A percentile compares a stretch with the other conserved stretches of the same genome.
These are phyloP conservation scores for Trematomus loennbergii DNA, from an alignment of 2,113 vertebrate genomes.

Conservation along the genomic window DNA sequence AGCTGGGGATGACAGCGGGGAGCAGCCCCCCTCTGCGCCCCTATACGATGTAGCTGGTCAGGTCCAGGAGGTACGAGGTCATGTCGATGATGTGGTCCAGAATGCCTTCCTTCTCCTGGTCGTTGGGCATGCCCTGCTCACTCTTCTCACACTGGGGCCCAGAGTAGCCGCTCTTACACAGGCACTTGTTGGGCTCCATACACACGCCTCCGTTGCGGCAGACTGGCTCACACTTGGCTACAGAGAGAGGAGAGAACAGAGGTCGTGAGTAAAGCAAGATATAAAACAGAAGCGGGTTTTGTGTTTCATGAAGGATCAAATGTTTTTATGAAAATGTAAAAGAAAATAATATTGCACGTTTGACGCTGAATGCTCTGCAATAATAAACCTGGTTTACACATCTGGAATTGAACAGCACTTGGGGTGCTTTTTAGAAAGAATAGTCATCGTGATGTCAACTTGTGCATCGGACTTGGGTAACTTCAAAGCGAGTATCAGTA, in stretches of 20 bases:
- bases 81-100: conserved; percentile 98
- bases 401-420: no score
- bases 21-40: conserved; percentile 51
- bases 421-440: no score
- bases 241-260: conserved; percentile 25
- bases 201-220: conserved; percentile 97
- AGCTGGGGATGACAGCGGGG: conserved; percentile 54
- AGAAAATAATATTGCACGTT: not conserved
- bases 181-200: conserved; percentile 94
- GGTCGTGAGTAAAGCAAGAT: conserved; percentile 1
- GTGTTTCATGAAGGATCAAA: not conserved
- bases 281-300: conserved; percentile 7
- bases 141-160: conserved; percentile 86
- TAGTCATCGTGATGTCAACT: no score
- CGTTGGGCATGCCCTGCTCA: conserved; percentile 91
- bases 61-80: conserved; percentile 97
- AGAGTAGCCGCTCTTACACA: conserved; percentile 91
- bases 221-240: conserved; percentile 95
- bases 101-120: conserved; percentile 95
- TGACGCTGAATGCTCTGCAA: not conserved
- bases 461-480: no score
- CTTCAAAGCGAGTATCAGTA: no score
- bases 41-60: conserved; percentile 98
- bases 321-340: not conserved
- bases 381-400: no score